phyloP scores from a whole-genome alignment of 1,140 invertebrate species.

The Zophobas morio region DNA sequence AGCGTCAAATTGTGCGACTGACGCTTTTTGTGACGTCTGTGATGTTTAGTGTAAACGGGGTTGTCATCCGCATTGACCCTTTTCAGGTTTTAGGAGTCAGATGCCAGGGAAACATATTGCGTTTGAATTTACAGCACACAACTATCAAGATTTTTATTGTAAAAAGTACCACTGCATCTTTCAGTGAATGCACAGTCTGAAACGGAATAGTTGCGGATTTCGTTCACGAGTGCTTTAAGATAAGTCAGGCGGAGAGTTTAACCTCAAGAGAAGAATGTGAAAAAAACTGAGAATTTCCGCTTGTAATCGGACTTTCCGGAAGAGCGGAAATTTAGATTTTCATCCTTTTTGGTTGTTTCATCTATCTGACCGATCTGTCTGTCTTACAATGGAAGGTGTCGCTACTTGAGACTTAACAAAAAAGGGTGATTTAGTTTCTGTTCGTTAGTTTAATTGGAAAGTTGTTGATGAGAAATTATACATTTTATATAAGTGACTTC shows the following conservation, averaged over 20 bases:
- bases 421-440: too few relatives aligned
- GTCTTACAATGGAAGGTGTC: too few relatives aligned
- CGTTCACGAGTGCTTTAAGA: slow-evolving; percentile 5
- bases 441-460: too few relatives aligned
- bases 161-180: slow-evolving; percentile 8
- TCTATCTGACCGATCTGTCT: too few relatives aligned
- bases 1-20: slow-evolving; percentile 1
- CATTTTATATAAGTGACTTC: too few relatives aligned
- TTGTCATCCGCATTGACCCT: slow-evolving; percentile 1
- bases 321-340: too few relatives aligned
- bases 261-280: neutral
- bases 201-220: slow-evolving; percentile 9
- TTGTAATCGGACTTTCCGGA: too few relatives aligned
- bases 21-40: neutral
- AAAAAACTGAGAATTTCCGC: neutral
- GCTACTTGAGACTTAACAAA: too few relatives aligned
- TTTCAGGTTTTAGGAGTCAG: slow-evolving; percentile 9
- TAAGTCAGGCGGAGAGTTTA: neutral
- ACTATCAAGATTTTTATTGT: neutral
- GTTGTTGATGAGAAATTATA: too few relatives aligned
- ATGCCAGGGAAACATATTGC: neutral
- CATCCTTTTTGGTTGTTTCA: too few relatives aligned
- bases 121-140: neutral
- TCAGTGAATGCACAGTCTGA: slow-evolving; percentile 6
- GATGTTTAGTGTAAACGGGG: slow-evolving; percentile 3